These are phyloP conservation scores for Branchipolynoe longqiensis DNA, from an alignment of 2,888 invertebrate genomes.

Conservation along the genomic window DNA sequence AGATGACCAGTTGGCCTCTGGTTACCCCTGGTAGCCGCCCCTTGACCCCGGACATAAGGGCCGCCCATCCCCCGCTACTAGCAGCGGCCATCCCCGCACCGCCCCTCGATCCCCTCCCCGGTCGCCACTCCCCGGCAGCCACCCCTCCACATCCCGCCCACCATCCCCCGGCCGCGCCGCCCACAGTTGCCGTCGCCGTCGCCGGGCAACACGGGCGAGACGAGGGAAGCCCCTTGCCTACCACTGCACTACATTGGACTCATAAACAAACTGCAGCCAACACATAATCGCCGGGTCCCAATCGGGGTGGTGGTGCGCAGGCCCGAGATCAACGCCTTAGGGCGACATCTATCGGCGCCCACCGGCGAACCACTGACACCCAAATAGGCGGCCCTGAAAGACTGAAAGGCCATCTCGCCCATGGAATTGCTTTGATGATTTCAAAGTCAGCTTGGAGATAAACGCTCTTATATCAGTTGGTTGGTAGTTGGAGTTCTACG, in stretches of 20 bases:
- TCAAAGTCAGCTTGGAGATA: too few relatives aligned
- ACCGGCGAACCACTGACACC: not conserved
- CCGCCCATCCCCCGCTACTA: constrained; percentile 6
- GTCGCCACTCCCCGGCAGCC: not conserved
- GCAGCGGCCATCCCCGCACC: not conserved
- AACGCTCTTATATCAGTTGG: too few relatives aligned
- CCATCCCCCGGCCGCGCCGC: not conserved
- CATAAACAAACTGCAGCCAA: constrained; percentile 53
- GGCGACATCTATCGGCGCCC: not conserved
- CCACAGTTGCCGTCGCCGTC: not conserved
- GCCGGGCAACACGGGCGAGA: not conserved
- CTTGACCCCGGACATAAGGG: not conserved
- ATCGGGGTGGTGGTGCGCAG: not conserved
- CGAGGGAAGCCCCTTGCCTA: not conserved
- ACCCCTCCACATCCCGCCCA: not conserved
- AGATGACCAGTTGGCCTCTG: too few relatives aligned
- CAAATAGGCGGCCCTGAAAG: not conserved
- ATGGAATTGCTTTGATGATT: not conserved
- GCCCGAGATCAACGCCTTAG: not conserved
- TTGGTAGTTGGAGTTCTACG: too few relatives aligned
- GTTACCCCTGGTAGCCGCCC: too few relatives aligned
- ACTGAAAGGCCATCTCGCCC: not conserved
- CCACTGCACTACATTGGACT: not conserved
- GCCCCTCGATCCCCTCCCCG: not conserved
- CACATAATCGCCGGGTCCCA: not conserved